A percentile compares a stretch with the other conserved stretches of the same genome.
Conservation (phyloP, 2,113 vertebrate genomes). For the Hipposideros armiger region DNA sequence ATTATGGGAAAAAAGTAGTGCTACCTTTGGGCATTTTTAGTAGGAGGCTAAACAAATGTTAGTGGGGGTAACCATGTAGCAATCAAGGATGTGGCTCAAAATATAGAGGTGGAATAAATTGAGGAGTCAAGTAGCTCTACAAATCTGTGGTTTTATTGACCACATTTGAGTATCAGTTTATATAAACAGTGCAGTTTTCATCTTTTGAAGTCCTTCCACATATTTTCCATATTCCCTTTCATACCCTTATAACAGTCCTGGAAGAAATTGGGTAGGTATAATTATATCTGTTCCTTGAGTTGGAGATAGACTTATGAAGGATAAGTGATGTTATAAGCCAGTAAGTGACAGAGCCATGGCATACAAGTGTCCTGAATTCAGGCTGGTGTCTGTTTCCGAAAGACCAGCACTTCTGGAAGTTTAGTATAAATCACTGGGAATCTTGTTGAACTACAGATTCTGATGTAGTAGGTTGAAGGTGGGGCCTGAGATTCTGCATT, state of each 20-base stretch:
- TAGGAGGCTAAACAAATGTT: conserved; percentile 45
- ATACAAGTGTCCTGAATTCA: background rate
- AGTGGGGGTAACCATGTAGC: background rate
- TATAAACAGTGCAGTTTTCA: conserved; percentile 64
- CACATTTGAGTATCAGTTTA: conserved; percentile 59
- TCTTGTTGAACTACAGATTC: background rate
- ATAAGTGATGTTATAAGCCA: background rate
- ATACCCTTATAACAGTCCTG: conserved; percentile 21
- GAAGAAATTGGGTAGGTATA: background rate
- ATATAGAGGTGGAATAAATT: conserved; percentile 54
- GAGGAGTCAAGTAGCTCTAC: conserved; percentile 29
- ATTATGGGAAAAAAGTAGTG: background rate
- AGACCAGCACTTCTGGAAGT: background rate
- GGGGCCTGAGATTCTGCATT: background rate
- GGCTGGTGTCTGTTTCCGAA: background rate
- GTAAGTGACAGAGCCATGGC: background rate
- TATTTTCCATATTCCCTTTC: conserved; percentile 70
- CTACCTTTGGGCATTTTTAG: conserved; percentile 54
- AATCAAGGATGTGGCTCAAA: conserved; percentile 74
- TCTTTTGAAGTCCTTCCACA: conserved; percentile 71
- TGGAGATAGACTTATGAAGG: background rate
- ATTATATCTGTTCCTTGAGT: conserved; percentile 21
- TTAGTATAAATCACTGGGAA: background rate
- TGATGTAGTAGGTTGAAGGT: background rate
- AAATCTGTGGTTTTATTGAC: conserved; percentile 54